Base-by-base conservation (phyloP, 53 echinoderm and acorn worm genomes). In the Glandiceps talaboti region DNA sequence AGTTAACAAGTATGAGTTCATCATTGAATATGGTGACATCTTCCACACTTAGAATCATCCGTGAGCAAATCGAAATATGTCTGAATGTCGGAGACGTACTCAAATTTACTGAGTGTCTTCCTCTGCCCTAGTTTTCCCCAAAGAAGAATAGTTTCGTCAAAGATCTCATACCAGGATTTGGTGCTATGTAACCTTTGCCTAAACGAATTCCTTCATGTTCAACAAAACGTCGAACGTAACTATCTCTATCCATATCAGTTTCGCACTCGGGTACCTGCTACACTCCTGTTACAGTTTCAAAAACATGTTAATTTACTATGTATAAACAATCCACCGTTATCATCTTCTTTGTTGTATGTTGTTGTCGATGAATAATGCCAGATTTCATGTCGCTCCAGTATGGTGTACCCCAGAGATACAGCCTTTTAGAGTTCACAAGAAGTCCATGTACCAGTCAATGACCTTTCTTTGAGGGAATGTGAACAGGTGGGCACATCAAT, bases 271-370 rank as follows among this genome's bases (percentile, higher is more conserved):
- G 85, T 87, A 92, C 1, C 90, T 87, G 0, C 81, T 81, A 27
- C 89, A 87, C 32, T 92, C 86, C 28, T 90, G 90, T 80, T 92
- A 89, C 0, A 84, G 76, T 76, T 89, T 87, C 0, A 89, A 64
- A 74, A 89, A 89, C 0, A 85, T 87, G 76, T 89, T 78, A 14
- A 92, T 87, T 30, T 92, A 92, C 0, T 81, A 81, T 0, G 92
- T 77, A n/a, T n/a, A 45, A 92, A 45, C 64, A 45, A 20, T 12
- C 64, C 64, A 12, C 64, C 64, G 20, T 45, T 45, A 45, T 6
- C 64, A 45, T 45, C 20, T 45, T 45, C 64, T 45, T 45, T 45
- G 64, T 45, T 20, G 64, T 45, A 45, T 12, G 64, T 45, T 20
- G 64, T 45, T 45, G 64, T 45, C 20, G 6, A 20, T 45, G 64